Evolutionary conservation across 2,797 vertebrate species (phyloP).

Genomic region (Pseudomugil tenellus): DNA sequence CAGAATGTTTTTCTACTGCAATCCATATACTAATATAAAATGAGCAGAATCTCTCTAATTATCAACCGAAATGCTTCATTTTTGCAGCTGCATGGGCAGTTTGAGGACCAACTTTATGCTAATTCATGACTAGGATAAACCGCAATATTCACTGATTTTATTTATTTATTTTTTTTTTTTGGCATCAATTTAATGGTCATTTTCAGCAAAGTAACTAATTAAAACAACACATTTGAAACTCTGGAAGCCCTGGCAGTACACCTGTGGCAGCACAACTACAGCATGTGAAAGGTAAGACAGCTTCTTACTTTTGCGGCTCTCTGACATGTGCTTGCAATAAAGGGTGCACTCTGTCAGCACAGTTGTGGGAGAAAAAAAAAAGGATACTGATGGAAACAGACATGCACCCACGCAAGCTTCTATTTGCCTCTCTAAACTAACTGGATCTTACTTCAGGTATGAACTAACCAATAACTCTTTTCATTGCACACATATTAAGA

Average conservation of each 20-base stretch:
- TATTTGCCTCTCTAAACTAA: constrained; percentile 25
- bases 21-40: background rate
- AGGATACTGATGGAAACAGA: constrained; percentile 35
- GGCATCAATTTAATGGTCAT: constrained; percentile 5
- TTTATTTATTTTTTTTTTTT: too few species aligned
- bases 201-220: background rate
- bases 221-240: constrained; percentile 5
- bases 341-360: constrained; percentile 56
- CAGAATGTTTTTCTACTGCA: background rate
- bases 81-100: background rate
- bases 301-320: constrained; percentile 17
- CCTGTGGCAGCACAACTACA: background rate
- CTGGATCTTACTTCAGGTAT: constrained; percentile 14
- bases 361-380: constrained; percentile 44
- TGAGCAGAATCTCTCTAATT: background rate
- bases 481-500: background rate
- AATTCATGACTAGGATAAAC: constrained; percentile 4
- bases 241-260: background rate
- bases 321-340: constrained; percentile 19
- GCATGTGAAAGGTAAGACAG: constrained; percentile 5
- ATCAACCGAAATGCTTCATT: background rate
- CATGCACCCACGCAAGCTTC: constrained; percentile 27
- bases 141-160: background rate
- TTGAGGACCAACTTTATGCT: background rate
- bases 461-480: constrained; percentile 4